Evolutionary conservation across 2,888 invertebrate species (phyloP).

Genomic region (Catocala sponsa): DNA sequence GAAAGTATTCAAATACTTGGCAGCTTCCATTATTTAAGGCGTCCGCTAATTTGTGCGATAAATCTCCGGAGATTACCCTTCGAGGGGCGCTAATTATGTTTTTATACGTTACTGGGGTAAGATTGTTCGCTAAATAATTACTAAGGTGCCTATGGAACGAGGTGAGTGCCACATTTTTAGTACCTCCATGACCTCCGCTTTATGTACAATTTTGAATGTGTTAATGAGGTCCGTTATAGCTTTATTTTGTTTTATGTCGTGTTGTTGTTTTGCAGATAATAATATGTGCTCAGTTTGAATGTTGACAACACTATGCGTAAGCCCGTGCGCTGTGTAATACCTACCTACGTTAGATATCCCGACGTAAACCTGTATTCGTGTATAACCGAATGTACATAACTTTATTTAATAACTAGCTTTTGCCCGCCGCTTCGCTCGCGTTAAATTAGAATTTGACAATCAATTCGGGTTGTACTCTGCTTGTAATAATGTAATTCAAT

Average conservation of each 20-base stretch:
- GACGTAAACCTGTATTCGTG: too few relatives aligned
- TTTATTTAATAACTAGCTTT: too few relatives aligned
- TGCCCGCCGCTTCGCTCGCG: too few relatives aligned
- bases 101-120: conserved; percentile 51
- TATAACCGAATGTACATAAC: too few relatives aligned
- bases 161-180: conserved; percentile 4
- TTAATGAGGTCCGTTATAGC: not conserved
- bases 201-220: conserved; percentile 6
- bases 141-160: conserved; percentile 20
- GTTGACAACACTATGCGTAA: too few relatives aligned
- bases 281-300: not conserved
- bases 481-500: too few relatives aligned
- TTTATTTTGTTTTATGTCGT: not conserved
- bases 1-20: conserved; percentile 51
- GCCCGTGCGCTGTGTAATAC: too few relatives aligned
- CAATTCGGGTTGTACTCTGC: too few relatives aligned
- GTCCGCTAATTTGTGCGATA: conserved; percentile 60
- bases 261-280: not conserved
- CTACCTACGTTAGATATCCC: too few relatives aligned
- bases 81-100: conserved; percentile 61
- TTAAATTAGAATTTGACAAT: too few relatives aligned
- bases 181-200: not conserved
- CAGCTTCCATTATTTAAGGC: conserved; percentile 53
- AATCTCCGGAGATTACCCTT: conserved; percentile 62
- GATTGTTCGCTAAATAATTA: conserved; percentile 50